phyloP scores from a whole-genome alignment of 2,113 vertebrate species.

The Alexandromys fortis region DNA sequence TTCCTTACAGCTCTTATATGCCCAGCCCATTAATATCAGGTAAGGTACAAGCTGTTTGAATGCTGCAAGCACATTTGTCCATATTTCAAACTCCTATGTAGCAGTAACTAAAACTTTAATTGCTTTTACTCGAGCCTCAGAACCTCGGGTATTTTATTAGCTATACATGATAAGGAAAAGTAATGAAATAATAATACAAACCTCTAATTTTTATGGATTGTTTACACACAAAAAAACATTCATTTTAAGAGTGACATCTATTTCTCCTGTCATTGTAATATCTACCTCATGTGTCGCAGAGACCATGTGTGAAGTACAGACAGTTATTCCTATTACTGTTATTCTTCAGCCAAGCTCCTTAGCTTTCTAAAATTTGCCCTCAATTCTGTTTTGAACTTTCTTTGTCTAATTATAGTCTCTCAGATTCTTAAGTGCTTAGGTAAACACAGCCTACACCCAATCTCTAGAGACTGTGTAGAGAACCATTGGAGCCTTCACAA shows the following conservation, averaged over 20 bases:
- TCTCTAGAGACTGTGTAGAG: not conserved
- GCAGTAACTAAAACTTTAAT: constrained; percentile 40
- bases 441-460: not conserved
- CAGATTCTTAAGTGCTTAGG: not conserved
- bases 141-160: not conserved
- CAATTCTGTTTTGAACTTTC: not conserved
- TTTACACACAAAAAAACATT: constrained; percentile 24
- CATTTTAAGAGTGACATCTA: not conserved
- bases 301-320: not conserved
- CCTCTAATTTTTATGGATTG: not conserved
- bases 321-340: not conserved
- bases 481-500: not conserved
- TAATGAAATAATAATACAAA: constrained; percentile 20
- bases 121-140: constrained; percentile 32
- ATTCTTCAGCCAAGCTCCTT: not conserved
- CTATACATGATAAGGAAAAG: constrained; percentile 14
- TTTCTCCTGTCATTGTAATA: not conserved
- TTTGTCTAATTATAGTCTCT: not conserved
- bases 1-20: constrained; percentile 76
- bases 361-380: not conserved
- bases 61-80: constrained; percentile 65
- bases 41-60: constrained; percentile 76
- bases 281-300: not conserved
- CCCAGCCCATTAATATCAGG: constrained; percentile 82
- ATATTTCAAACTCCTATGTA: constrained; percentile 49